Evolutionary conservation across 2,113 vertebrate genomes (phyloP).

Genomic region (Ploceus nigricollis): DNA sequence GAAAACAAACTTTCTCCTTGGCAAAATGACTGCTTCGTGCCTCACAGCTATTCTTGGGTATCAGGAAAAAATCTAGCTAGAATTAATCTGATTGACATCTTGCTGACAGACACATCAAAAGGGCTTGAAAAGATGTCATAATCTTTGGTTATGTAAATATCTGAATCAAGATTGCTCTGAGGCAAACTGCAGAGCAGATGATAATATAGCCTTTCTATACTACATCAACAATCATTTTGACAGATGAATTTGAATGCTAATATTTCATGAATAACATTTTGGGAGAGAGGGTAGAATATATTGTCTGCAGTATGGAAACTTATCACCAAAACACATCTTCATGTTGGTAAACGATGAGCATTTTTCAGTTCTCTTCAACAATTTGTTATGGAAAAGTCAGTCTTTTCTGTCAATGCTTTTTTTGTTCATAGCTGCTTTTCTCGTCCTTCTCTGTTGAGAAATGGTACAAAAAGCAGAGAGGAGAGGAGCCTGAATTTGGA

Average conservation of each 20-base stretch:
- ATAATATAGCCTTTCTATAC: conserved; percentile 45
- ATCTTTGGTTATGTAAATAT: conserved; percentile 73
- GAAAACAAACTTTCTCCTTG: conserved; percentile 34
- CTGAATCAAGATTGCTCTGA: conserved; percentile 53
- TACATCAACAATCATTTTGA: conserved; percentile 56
- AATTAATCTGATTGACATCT: conserved; percentile 63
- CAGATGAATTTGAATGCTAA: conserved; percentile 56
- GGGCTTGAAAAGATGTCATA: conserved; percentile 44
- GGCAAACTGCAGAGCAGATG: conserved; percentile 55
- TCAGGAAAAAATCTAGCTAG: conserved; percentile 49
- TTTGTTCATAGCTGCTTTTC: neutral
- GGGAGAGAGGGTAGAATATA: neutral
- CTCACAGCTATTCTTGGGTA: conserved; percentile 52
- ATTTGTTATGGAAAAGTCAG: neutral
- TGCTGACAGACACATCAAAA: conserved; percentile 60
- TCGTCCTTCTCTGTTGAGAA: neutral
- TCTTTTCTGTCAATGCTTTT: neutral
- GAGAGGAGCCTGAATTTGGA: neutral
- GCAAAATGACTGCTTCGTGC: conserved; percentile 43
- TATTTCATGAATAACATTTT: conserved; percentile 47
- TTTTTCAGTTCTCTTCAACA: neutral
- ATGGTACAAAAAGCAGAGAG: neutral
- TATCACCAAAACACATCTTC: conserved; percentile 2
- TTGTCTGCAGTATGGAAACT: neutral
- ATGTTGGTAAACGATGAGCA: neutral